These are phyloP conservation scores for Brachyptera putata DNA, from an alignment of 2,888 invertebrate species.

Conservation along the genomic window DNA sequence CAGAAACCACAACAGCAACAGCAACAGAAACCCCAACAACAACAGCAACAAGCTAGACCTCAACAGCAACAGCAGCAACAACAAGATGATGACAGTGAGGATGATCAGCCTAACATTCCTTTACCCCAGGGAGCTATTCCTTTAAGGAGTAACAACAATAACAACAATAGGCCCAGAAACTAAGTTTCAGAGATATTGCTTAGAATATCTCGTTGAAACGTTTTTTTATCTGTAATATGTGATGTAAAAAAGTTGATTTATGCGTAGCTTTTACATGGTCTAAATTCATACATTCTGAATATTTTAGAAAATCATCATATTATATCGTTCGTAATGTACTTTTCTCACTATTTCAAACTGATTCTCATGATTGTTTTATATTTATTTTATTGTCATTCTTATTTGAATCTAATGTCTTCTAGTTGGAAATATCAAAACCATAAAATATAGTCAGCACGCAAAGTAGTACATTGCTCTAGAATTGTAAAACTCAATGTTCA, in stretches of 20 bases:
- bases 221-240: neutral
- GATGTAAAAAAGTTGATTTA: neutral
- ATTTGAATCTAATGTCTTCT: no score
- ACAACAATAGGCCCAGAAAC: constrained; percentile 27
- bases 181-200: constrained; percentile 11
- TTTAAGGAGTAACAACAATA: constrained; percentile 21
- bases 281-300: no score
- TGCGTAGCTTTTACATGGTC: neutral
- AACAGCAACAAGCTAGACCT: constrained; percentile 26
- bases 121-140: constrained; percentile 29
- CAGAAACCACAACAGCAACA: constrained; percentile 29
- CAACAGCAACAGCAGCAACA: constrained; percentile 29
- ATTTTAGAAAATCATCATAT: no score
- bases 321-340: no score
- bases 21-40: constrained; percentile 29
- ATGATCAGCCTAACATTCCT: constrained; percentile 21
- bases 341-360: no score
- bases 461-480: no score
- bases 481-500: no score
- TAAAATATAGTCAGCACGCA: no score
- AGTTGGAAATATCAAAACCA: no score
- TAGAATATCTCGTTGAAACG: neutral
- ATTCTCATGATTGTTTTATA: no score
- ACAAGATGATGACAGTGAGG: constrained; percentile 5
- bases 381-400: no score